Evolutionary conservation across 2,113 vertebrate genomes (phyloP), one percentile per base, ranked within the genome.

Genomic region (Perccottus glenii): DNA sequence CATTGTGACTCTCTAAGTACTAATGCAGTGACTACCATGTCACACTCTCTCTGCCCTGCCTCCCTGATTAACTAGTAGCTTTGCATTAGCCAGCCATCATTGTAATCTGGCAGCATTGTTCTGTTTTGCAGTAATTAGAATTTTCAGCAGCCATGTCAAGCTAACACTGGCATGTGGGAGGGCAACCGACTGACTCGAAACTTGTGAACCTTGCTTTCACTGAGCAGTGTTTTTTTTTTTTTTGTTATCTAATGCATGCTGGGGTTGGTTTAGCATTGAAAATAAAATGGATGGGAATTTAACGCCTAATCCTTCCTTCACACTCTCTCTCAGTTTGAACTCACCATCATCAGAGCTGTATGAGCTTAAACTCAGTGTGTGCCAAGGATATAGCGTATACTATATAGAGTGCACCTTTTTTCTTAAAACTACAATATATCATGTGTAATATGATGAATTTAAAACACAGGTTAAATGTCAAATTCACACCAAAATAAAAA

Each of bases 41-140:
- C 62, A 68, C 51, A 71, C 50, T 0, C 46, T 43, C 16, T 51
- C 32, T 42, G 47, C 59, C 66, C 32, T 42, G 47, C 59, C 66
- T 72, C 60, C 16, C n/a, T 73, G 53, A 70, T 64, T 73, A 81
- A 72, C 73, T 70, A 51, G 60, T 70, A 52, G 45, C 49, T 81
- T 70, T 65, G 67, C 69, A 40, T 69, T 64, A 62, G 65, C 42
- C 38, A 55, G 14, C 61, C 65, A 49, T 81, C 67, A 58, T 65
- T 64, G 52, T 66, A 75, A n/a, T 85, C 61, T 64, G 47, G 35
- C 36, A 27, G 60, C 57, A 81, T 85, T 89, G 81, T 83, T 84
- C 65, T 76, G 61, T 75, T 81, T 70, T 53, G 51, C 73, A 67
- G 64, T 85, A 84, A 87, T 85, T 87, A 85, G 73, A 83, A 87